These are phyloP conservation scores for Cataglyphis livida DNA, from an alignment of 2,888 invertebrate species.

Conservation along the genomic window DNA sequence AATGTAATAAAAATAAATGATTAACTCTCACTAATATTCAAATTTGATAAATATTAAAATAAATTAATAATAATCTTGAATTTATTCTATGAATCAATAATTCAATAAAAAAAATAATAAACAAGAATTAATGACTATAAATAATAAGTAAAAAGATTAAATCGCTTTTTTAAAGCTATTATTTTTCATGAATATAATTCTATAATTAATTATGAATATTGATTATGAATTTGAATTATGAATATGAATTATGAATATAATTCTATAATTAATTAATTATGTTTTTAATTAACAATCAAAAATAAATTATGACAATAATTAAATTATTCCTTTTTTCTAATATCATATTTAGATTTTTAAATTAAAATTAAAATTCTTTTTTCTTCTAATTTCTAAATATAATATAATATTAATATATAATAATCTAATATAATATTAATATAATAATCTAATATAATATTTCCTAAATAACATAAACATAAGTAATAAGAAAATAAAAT, in stretches of 20 bases:
- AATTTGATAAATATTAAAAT: conserved; percentile 7
- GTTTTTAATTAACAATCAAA: background rate
- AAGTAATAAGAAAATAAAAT: conserved; percentile 1
- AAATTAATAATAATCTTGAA: background rate
- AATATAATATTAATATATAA: too few species aligned
- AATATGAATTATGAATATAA: too few species aligned
- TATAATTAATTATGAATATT: conserved; percentile 19
- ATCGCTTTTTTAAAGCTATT: background rate
- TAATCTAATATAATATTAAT: background rate
- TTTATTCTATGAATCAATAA: background rate
- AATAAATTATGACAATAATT: background rate
- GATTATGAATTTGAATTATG: too few species aligned
- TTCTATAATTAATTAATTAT: conserved; percentile 15
- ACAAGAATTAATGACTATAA: background rate
- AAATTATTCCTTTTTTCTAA: background rate
- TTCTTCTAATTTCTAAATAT: background rate
- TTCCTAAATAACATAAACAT: background rate
- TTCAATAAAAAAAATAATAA: background rate
- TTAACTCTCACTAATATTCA: background rate
- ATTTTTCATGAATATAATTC: too few species aligned
- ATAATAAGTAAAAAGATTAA: conserved; percentile 13
- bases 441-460: background rate
- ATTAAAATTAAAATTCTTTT: background rate
- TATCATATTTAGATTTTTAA: background rate
- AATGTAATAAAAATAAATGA: background rate